A percentile compares a stretch with the other conserved stretches of the same genome.
Evolutionary conservation across 2,113 vertebrate species (phyloP).

Genomic region (Leiothrix lutea): DNA sequence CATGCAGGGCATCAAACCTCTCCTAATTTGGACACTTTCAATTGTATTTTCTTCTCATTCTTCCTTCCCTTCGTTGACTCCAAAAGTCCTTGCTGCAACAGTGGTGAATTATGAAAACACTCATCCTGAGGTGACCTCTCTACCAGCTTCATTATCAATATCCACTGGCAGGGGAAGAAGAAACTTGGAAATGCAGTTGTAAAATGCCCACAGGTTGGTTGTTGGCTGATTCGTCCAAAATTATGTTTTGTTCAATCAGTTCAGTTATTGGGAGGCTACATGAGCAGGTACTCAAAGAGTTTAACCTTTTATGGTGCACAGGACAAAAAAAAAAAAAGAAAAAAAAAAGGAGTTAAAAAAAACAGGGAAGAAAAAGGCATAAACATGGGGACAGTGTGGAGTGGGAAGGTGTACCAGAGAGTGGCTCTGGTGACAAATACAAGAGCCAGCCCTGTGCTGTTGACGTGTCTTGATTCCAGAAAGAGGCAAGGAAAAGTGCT

Average conservation of each 20-base stretch:
- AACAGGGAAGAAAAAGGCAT: background rate
- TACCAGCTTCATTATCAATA: background rate
- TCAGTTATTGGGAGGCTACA: background rate
- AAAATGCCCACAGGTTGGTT: background rate
- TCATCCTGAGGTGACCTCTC: background rate
- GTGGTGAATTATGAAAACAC: background rate
- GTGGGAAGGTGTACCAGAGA: background rate
- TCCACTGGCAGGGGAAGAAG: background rate
- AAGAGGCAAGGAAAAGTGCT: background rate
- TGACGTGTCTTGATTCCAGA: background rate
- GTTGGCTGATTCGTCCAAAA: background rate
- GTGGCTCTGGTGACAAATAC: background rate
- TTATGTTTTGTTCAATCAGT: background rate
- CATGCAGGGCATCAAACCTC: background rate
- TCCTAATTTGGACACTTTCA: background rate
- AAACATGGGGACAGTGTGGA: rapidly evolving
- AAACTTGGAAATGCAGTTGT: background rate
- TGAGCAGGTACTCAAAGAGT: background rate
- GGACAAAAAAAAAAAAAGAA: background rate
- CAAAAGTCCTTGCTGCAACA: background rate
- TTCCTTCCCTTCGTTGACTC: background rate
- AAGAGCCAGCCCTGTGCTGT: background rate
- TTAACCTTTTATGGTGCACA: background rate
- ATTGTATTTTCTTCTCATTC: background rate
- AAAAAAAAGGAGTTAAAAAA: no score